These are phyloP conservation scores for Montifringilla adamsi DNA, from an alignment of 2,113 vertebrate species.

Conservation along the genomic window DNA sequence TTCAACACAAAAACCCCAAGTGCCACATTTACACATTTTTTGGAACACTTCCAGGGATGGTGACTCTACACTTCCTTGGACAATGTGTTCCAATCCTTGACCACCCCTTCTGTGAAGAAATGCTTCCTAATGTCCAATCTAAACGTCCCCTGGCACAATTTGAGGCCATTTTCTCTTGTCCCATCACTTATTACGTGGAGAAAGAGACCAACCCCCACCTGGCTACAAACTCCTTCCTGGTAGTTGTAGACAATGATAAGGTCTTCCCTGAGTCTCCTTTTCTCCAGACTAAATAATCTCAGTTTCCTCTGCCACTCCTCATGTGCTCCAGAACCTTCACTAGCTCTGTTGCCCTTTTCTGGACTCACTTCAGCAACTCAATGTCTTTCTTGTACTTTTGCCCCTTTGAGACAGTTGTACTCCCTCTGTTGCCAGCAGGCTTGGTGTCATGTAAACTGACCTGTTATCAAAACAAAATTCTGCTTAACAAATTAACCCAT, in stretches of 20 bases:
- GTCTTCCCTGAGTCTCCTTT: neutral
- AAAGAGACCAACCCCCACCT: neutral
- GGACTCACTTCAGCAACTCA: neutral
- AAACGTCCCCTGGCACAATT: neutral
- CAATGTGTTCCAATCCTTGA: neutral
- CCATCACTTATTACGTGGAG: neutral
- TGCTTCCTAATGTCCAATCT: neutral
- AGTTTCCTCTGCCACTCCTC: neutral
- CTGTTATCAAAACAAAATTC: neutral
- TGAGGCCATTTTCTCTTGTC: neutral
- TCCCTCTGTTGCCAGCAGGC: neutral
- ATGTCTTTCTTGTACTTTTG: neutral
- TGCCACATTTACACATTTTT: neutral
- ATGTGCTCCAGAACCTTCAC: neutral
- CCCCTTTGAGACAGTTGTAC: neutral
- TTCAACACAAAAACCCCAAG: neutral
- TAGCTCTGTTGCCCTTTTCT: neutral
- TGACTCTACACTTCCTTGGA: neutral
- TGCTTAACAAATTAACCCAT: conserved; percentile 7
- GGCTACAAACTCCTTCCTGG: neutral
- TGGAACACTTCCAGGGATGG: neutral
- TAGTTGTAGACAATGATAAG: neutral
- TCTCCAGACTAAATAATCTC: neutral
- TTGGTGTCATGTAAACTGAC: neutral
- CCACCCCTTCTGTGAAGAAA: neutral